Evolutionary conservation across 2,888 invertebrate genomes (phyloP).

Genomic region (Pammene aurita): DNA sequence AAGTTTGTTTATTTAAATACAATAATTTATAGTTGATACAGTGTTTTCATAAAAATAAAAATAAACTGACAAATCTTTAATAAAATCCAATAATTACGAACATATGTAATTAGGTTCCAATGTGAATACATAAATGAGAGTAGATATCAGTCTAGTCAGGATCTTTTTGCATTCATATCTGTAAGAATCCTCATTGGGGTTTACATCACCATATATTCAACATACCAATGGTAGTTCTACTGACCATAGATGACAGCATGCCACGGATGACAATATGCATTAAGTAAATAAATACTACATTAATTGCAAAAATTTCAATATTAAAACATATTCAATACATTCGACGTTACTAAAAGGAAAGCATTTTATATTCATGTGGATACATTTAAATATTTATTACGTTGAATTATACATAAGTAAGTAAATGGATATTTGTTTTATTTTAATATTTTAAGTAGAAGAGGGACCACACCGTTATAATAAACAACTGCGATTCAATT

Average conservation of each 20-base stretch:
- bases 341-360: slow-evolving; percentile 27
- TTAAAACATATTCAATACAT: slow-evolving; percentile 29
- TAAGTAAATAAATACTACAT: slow-evolving; percentile 2
- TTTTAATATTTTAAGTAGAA: slow-evolving; percentile 16
- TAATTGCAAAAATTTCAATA: slow-evolving; percentile 28
- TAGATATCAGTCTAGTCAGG: neutral
- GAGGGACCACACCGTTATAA: neutral
- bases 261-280: neutral
- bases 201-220: slow-evolving; percentile 1
- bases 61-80: no score
- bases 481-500: neutral
- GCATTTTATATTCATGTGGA: slow-evolving; percentile 31
- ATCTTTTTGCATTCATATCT: slow-evolving; percentile 6
- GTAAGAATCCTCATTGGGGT: neutral
- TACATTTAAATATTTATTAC: slow-evolving; percentile 40
- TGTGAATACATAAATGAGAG: no score
- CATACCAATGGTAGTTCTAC: neutral
- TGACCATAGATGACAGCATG: neutral
- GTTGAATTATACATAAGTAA: slow-evolving; percentile 33
- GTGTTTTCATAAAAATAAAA: no score
- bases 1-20: no score
- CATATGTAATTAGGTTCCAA: no score
- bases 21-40: no score
- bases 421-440: slow-evolving; percentile 21
- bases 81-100: no score